phyloP scores from a whole-genome alignment of 2,888 invertebrate species.

The Drosophila emarginata region DNA sequence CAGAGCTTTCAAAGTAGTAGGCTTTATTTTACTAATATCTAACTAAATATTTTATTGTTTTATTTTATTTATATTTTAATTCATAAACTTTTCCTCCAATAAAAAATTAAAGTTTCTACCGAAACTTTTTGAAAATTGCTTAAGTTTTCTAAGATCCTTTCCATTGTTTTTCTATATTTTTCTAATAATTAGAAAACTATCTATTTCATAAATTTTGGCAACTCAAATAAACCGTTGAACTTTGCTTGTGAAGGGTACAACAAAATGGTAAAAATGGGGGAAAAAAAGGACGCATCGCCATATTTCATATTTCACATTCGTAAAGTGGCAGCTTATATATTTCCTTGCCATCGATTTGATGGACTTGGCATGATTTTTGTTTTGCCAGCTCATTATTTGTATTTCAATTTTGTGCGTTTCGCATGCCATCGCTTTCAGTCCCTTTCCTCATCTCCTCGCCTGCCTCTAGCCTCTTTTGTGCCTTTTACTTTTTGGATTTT shows the following conservation, averaged over 20 bases:
- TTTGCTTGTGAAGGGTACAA: not conserved
- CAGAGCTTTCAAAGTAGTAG: no score
- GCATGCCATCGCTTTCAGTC: slow-evolving; percentile 15
- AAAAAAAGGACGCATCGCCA: slow-evolving; percentile 18
- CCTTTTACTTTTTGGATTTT: slow-evolving; percentile 59
- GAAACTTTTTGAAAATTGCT: no score
- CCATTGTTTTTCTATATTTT: no score
- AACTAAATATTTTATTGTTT: no score
- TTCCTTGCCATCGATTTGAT: slow-evolving; percentile 64
- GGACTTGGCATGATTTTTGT: slow-evolving; percentile 72
- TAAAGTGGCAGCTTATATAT: slow-evolving; percentile 62
- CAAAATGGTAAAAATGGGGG: not conserved
- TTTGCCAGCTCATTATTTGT: slow-evolving; percentile 73
- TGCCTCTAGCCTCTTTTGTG: slow-evolving; percentile 23
- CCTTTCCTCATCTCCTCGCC: no score
- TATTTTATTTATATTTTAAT: no score
- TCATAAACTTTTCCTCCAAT: no score
- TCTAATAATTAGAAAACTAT: not conserved
- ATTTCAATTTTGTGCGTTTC: slow-evolving; percentile 61
- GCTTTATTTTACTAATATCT: no score
- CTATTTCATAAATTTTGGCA: not conserved
- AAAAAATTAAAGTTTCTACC: no score
- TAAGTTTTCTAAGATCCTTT: no score
- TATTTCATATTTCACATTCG: slow-evolving; percentile 56
- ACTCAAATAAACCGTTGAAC: not conserved